Conservation (phyloP, 2,113 vertebrate species). For the Pseudorhombus dupliciocellatus region DNA sequence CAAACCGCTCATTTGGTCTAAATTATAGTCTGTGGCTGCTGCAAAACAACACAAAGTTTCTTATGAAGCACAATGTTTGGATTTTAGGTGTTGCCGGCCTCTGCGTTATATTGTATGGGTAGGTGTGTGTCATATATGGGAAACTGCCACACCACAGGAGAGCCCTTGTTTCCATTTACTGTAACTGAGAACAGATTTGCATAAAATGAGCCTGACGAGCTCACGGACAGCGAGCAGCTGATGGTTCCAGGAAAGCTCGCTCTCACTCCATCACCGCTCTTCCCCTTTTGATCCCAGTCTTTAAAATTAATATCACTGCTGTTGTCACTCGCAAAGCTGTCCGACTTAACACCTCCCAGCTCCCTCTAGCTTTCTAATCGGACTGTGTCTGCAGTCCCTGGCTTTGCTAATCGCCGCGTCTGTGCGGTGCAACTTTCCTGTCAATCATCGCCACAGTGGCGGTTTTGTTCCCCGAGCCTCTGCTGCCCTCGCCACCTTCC, state of each 20-base stretch:
- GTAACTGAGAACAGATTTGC: conserved; percentile 57
- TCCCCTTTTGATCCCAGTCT: conserved; percentile 20
- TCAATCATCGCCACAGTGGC: conserved; percentile 77
- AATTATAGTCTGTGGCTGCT: conserved; percentile 71
- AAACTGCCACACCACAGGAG: conserved; percentile 55
- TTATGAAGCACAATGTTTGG: conserved; percentile 64
- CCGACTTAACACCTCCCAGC: conserved; percentile 13
- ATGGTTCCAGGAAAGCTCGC: conserved; percentile 19
- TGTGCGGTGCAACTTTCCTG: conserved; percentile 66
- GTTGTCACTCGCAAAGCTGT: background rate
- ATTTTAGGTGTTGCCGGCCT: conserved; percentile 65
- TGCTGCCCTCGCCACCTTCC: conserved; percentile 50
- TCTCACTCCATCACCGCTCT: conserved; percentile 18
- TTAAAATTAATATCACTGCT: conserved; percentile 3
- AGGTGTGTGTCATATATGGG: conserved; percentile 26
- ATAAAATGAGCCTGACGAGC: conserved; percentile 39
- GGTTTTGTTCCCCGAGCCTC: conserved; percentile 71
- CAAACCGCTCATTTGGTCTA: conserved; percentile 74
- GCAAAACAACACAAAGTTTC: conserved; percentile 66
- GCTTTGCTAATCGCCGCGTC: conserved; percentile 49
- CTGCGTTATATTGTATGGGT: conserved; percentile 33
- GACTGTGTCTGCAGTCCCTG: conserved; percentile 32
- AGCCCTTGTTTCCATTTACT: conserved; percentile 66
- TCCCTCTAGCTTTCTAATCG: conserved; percentile 27
- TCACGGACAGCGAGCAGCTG: conserved; percentile 18